phyloP scores from a whole-genome alignment of 1,140 invertebrate species.

The Procambarus virginalis region DNA sequence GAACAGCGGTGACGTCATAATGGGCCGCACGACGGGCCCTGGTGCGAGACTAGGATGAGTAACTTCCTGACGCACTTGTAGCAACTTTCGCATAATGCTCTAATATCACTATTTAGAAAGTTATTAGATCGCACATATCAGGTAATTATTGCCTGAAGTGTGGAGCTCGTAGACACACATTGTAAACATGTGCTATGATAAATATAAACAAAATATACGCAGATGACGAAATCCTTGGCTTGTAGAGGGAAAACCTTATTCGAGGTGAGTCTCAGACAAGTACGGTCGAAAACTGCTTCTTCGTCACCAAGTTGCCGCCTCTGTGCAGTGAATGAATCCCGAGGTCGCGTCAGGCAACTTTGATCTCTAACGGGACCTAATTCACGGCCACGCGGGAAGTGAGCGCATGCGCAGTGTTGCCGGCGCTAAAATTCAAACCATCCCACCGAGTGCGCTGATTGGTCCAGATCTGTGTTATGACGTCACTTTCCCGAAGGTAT shows the following conservation, averaged over 20 bases:
- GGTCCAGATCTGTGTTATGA: slow-evolving; percentile 31
- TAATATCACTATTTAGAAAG: background rate
- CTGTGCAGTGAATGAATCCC: slow-evolving; percentile 56
- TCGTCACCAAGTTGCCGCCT: slow-evolving; percentile 29
- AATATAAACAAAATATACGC: slow-evolving; percentile 9
- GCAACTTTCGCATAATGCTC: background rate
- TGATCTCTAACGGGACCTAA: slow-evolving; percentile 67
- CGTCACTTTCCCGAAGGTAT: slow-evolving; percentile 48
- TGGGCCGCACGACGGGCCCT: slow-evolving; percentile 21
- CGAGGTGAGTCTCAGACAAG: background rate
- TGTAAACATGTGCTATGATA: background rate
- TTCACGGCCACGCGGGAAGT: slow-evolving; percentile 67
- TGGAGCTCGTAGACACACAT: background rate
- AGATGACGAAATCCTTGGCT: slow-evolving; percentile 22
- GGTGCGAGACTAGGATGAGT: slow-evolving; percentile 61
- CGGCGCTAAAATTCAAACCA: slow-evolving; percentile 51
- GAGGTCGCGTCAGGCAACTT: slow-evolving; percentile 64
- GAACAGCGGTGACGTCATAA: slow-evolving; percentile 51
- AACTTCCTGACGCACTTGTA: slow-evolving; percentile 58
- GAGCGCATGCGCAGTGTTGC: slow-evolving; percentile 56
- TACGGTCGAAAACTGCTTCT: slow-evolving; percentile 57
- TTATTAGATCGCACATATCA: too few species aligned
- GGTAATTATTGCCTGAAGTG: too few species aligned
- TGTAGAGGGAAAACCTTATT: slow-evolving; percentile 17
- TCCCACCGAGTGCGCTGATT: slow-evolving; percentile 37